phyloP scores from a whole-genome alignment of 2,888 invertebrate species.

The Polietes domitor region DNA sequence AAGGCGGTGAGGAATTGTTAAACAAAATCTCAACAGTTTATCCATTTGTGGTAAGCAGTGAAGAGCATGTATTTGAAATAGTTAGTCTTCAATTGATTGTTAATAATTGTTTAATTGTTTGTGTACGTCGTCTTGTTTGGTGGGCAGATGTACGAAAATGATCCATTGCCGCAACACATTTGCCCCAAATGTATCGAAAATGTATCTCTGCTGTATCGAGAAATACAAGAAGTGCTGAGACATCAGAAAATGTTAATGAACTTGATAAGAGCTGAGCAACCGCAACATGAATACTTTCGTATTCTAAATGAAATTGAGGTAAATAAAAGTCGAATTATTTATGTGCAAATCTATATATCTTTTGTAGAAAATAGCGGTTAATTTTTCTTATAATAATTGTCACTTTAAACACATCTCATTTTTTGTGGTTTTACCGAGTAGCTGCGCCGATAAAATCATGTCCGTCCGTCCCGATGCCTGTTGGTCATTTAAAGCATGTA shows the following conservation, averaged over 20 bases:
- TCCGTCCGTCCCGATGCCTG: too few species aligned
- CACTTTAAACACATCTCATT: too few species aligned
- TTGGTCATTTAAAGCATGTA: too few species aligned
- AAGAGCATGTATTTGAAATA: constrained; percentile 45
- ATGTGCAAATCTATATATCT: neutral
- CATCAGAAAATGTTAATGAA: constrained; percentile 73
- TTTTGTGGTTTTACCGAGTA: too few species aligned
- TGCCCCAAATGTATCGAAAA: constrained; percentile 72
- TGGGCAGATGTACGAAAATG: constrained; percentile 73
- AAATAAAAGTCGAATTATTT: constrained; percentile 8
- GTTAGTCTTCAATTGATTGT: constrained; percentile 14
- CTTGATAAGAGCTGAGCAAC: constrained; percentile 71
- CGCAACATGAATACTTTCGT: constrained; percentile 72
- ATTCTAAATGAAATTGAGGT: constrained; percentile 73
- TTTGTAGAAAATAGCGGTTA: too few species aligned
- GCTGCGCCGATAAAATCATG: too few species aligned
- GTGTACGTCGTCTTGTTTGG: too few species aligned
- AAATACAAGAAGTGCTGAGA: constrained; percentile 70
- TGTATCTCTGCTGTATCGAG: constrained; percentile 70
- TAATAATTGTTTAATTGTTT: constrained; percentile 2
- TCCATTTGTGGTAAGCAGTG: constrained; percentile 72
- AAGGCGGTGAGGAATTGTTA: constrained; percentile 65
- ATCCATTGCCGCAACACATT: constrained; percentile 75
- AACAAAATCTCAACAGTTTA: constrained; percentile 73
- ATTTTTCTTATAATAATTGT: too few species aligned